Conservation (phyloP, 2,113 vertebrate species). For the Vimba vimba region DNA sequence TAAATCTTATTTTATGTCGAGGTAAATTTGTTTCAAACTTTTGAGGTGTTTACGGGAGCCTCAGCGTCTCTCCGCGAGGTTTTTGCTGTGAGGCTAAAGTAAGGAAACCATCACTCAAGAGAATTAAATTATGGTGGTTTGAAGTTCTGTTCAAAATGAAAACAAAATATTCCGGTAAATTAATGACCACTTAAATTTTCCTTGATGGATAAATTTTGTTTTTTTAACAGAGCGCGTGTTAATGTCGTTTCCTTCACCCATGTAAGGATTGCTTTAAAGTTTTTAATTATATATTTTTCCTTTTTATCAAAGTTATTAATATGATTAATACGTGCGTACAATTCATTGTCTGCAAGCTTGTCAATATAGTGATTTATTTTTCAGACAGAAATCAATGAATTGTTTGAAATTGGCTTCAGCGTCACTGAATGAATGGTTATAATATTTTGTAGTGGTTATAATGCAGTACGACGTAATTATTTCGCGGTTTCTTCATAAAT, state of each 20-base stretch:
- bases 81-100: not conserved
- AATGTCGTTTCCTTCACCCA: not conserved
- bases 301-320: not conserved
- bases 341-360: not conserved
- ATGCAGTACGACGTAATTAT: not conserved
- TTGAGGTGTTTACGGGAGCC: not conserved
- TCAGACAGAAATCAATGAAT: not conserved
- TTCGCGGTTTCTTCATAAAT: not conserved
- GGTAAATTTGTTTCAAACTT: not conserved
- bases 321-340: not conserved
- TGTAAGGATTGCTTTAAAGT: not conserved
- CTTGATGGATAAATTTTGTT: not conserved
- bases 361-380: not conserved
- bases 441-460: not conserved
- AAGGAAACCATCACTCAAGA: not conserved
- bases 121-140: not conserved
- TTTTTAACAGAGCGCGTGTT: not conserved
- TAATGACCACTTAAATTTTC: not conserved
- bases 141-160: not conserved
- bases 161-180: not conserved
- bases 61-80: not conserved
- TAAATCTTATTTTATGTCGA: not conserved
- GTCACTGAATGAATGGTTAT: not conserved
- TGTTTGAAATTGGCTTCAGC: not conserved
- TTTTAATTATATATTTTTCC: not conserved